phyloP scores from a whole-genome alignment of 2,113 vertebrate genomes.

The Myrmophylax atrothorax region DNA sequence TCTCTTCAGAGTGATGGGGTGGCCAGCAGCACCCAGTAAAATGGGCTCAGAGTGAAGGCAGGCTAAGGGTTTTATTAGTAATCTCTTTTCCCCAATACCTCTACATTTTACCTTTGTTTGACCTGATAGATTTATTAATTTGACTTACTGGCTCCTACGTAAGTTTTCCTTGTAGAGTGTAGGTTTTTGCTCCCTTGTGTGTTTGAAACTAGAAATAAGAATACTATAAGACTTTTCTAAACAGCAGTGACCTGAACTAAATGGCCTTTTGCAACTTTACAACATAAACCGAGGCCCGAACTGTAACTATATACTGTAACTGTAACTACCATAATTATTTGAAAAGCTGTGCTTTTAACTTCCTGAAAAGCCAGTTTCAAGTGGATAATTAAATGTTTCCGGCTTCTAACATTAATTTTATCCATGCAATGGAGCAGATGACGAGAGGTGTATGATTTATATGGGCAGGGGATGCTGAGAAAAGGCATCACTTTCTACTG shows the following conservation, averaged over 20 bases:
- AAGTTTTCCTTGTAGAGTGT: neutral
- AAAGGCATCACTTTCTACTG: neutral
- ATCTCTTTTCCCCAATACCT: neutral
- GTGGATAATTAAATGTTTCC: neutral
- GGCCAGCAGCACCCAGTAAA: neutral
- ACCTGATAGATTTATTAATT: neutral
- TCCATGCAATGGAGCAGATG: neutral
- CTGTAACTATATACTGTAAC: neutral
- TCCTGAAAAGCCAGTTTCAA: neutral
- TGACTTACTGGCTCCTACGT: neutral
- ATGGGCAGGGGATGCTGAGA: neutral
- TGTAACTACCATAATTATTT: neutral
- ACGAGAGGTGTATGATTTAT: neutral
- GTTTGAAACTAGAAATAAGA: neutral
- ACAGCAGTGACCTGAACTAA: neutral
- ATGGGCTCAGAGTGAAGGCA: neutral
- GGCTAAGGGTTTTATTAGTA: neutral
- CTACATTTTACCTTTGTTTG: neutral
- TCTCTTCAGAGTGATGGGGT: neutral
- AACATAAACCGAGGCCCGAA: neutral
- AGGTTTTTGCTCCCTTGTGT: neutral
- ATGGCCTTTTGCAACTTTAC: neutral
- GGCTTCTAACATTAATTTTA: neutral
- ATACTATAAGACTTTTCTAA: neutral
- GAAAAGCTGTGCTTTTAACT: neutral